Evolutionary conservation across 2,113 vertebrate species (phyloP).

Genomic region (Pseudonaja textilis): DNA sequence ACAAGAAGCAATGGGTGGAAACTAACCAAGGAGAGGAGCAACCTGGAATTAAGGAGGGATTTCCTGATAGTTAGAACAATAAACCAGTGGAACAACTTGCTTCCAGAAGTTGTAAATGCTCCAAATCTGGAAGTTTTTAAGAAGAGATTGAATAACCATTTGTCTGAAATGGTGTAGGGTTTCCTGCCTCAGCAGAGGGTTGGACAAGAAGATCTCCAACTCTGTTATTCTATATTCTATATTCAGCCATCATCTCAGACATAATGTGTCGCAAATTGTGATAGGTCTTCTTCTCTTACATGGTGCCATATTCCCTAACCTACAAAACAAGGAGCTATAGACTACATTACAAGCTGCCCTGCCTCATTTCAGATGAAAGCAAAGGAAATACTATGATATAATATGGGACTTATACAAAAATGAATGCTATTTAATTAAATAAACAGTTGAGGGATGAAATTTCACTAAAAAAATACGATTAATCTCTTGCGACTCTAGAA

Average conservation of each 20-base stretch:
- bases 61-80: too few relatives aligned
- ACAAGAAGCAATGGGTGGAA: too few relatives aligned
- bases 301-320: not conserved
- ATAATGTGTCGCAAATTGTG: not conserved
- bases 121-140: too few relatives aligned
- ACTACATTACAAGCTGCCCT: not conserved
- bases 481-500: not conserved
- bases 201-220: too few relatives aligned
- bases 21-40: too few relatives aligned
- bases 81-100: too few relatives aligned
- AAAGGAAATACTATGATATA: not conserved
- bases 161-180: too few relatives aligned
- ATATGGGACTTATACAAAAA: not conserved
- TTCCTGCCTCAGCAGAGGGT: too few relatives aligned
- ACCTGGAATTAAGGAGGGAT: too few relatives aligned
- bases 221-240: too few relatives aligned
- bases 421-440: not conserved
- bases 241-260: not conserved
- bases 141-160: too few relatives aligned
- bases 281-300: not conserved
- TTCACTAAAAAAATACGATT: not conserved
- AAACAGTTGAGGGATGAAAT: not conserved
- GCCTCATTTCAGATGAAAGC: not conserved
- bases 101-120: too few relatives aligned
- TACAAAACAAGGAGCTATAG: not conserved